These are phyloP conservation scores for Zaprionus gabonicus DNA, from an alignment of 1,140 invertebrate species.

Conservation along the genomic window DNA sequence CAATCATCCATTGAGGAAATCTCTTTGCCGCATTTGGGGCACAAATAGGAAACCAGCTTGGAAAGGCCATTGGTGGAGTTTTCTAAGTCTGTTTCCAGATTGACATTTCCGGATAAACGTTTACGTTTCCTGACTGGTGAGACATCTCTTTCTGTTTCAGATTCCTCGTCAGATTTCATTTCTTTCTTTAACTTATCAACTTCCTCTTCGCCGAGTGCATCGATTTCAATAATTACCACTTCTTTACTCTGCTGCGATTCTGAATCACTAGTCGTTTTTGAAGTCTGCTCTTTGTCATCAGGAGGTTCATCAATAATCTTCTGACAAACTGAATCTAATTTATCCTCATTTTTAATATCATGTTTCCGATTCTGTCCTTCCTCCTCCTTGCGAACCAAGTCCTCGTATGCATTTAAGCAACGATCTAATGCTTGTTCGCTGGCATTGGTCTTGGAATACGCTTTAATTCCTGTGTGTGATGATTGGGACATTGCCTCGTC, in stretches of 20 bases:
- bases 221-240: constrained; percentile 72
- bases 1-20: constrained; percentile 63
- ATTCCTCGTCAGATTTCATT: constrained; percentile 42
- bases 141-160: constrained; percentile 5
- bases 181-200: constrained; percentile 56
- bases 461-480: not conserved
- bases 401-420: constrained; percentile 61
- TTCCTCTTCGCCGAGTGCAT: constrained; percentile 66
- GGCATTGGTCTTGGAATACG: constrained; percentile 38
- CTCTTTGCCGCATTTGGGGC: constrained; percentile 74
- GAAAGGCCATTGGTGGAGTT: constrained; percentile 28
- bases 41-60: constrained; percentile 63
- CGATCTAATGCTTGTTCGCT: constrained; percentile 63
- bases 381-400: constrained; percentile 63
- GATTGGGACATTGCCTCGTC: constrained; percentile 13
- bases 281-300: not conserved
- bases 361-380: not conserved
- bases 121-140: constrained; percentile 39
- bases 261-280: constrained; percentile 6
- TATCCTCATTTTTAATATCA: constrained; percentile 29
- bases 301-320: constrained; percentile 55
- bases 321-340: constrained; percentile 60
- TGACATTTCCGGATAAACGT: constrained; percentile 29
- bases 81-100: constrained; percentile 41
- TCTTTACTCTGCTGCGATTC: constrained; percentile 34